A percentile compares a stretch with the other conserved stretches of the same genome.
These are phyloP conservation scores for Leptinotarsa juncta DNA, from an alignment of 2,888 invertebrate genomes.

Conservation along the genomic window DNA sequence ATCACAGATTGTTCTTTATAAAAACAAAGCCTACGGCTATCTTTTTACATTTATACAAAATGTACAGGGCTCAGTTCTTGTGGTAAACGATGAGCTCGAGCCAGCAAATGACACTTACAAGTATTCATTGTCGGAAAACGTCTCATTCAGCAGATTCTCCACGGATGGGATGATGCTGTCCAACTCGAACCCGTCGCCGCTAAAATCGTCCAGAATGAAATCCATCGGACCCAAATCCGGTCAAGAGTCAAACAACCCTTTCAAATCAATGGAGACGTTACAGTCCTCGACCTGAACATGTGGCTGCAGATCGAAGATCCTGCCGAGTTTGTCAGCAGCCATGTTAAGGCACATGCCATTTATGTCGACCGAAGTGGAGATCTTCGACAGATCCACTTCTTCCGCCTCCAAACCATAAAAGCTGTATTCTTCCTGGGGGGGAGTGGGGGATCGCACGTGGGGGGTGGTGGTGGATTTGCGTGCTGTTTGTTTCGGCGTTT, in stretches of 20 bases:
- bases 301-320: constrained; percentile 69
- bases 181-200: constrained; percentile 50
- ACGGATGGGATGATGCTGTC: constrained; percentile 52
- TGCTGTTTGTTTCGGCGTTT: constrained; percentile 64
- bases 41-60: constrained; percentile 1
- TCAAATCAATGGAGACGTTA: constrained; percentile 26
- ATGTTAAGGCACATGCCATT: constrained; percentile 68
- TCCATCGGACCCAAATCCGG: constrained; percentile 40
- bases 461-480: constrained; percentile 66
- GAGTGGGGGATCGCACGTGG: background rate
- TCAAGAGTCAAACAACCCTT: constrained; percentile 38
- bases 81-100: background rate
- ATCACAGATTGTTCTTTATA: constrained; percentile 3
- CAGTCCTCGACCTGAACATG: constrained; percentile 66
- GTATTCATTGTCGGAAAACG: constrained; percentile 29
- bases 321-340: constrained; percentile 68
- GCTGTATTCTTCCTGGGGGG: constrained; percentile 61
- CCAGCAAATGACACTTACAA: background rate
- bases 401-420: constrained; percentile 67
- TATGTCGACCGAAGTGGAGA: constrained; percentile 69
- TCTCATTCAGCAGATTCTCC: constrained; percentile 40
- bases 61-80: background rate
- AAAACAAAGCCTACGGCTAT: background rate
- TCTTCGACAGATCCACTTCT: constrained; percentile 62
- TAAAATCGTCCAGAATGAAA: constrained; percentile 45